A percentile compares a stretch with the other conserved stretches of the same genome.
Conservation (phyloP, 2,888 invertebrate genomes). For the Sesia apiformis region DNA sequence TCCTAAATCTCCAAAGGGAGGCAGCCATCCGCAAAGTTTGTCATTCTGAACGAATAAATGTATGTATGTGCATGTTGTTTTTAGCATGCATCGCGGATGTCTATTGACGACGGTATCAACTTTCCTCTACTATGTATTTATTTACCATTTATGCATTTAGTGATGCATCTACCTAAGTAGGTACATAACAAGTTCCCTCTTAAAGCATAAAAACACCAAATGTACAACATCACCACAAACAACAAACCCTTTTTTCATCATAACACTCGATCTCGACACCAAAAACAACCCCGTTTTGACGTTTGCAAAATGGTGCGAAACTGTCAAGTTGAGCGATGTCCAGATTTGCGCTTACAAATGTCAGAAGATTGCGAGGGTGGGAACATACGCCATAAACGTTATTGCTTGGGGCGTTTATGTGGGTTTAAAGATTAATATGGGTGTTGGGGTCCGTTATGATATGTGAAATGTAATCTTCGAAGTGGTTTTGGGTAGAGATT, state of each 20-base stretch:
- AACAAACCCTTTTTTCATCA: too few species aligned
- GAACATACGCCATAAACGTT: conserved; percentile 39
- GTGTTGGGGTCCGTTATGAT: neutral
- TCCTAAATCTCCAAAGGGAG: too few species aligned
- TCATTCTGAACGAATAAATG: too few species aligned
- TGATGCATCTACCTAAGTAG: too few species aligned
- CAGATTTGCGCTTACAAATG: conserved; percentile 56
- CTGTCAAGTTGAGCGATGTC: conserved; percentile 48
- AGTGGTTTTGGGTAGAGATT: neutral
- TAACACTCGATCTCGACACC: conserved; percentile 6
- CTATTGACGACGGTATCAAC: too few species aligned
- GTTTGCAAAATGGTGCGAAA: conserved; percentile 45
- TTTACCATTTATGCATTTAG: neutral
- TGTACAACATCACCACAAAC: too few species aligned
- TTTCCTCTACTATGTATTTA: too few species aligned
- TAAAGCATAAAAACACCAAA: too few species aligned
- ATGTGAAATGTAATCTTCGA: neutral
- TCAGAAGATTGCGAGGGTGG: conserved; percentile 6
- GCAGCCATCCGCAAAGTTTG: too few species aligned
- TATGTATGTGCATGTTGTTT: too few species aligned
- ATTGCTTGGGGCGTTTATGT: conserved; percentile 43
- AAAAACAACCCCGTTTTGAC: conserved; percentile 48
- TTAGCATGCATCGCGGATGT: too few species aligned
- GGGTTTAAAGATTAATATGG: conserved; percentile 42
- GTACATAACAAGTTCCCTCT: too few species aligned